Conservation (phyloP, 92 coral and sea anemone species). For the Phenganax subtilis region DNA sequence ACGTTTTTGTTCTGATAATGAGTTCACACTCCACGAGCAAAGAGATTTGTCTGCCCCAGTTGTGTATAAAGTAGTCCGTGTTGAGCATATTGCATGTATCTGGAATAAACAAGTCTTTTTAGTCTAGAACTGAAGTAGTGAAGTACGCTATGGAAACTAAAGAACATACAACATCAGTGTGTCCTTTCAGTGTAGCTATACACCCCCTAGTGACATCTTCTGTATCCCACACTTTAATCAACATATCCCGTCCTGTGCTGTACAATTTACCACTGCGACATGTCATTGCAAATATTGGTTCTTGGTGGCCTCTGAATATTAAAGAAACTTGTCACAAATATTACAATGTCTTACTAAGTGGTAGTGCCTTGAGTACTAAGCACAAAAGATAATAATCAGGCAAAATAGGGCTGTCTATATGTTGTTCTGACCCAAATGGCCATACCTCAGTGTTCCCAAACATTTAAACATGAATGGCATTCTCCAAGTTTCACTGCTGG, state of each 20-base stretch:
- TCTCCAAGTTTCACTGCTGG: conserved; percentile 78
- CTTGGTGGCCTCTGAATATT: conserved; percentile 73
- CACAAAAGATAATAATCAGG: too few relatives aligned
- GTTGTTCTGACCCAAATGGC: not conserved
- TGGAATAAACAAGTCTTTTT: conserved; percentile 10
- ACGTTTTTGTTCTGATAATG: conserved; percentile 67
- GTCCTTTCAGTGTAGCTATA: conserved; percentile 83
- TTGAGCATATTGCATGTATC: conserved; percentile 90
- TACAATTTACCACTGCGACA: conserved; percentile 83
- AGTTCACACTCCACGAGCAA: conserved; percentile 86
- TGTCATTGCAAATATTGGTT: conserved; percentile 81
- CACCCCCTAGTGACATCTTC: conserved; percentile 95
- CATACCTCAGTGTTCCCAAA: conserved; percentile 91
- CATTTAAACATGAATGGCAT: conserved; percentile 95
- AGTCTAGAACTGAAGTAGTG: too few relatives aligned
- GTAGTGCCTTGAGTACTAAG: too few relatives aligned
- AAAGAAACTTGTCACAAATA: not conserved
- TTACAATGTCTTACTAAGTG: not conserved
- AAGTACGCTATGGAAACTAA: not conserved
- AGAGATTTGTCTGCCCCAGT: conserved; percentile 91
- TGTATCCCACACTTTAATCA: conserved; percentile 96
- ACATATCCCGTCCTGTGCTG: conserved; percentile 86
- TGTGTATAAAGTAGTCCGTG: conserved; percentile 88
- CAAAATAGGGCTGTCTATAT: not conserved
- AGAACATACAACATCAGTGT: conserved; percentile 70